Evolutionary conservation across 2,888 invertebrate genomes (phyloP).

Genomic region (Chironomus riparius): DNA sequence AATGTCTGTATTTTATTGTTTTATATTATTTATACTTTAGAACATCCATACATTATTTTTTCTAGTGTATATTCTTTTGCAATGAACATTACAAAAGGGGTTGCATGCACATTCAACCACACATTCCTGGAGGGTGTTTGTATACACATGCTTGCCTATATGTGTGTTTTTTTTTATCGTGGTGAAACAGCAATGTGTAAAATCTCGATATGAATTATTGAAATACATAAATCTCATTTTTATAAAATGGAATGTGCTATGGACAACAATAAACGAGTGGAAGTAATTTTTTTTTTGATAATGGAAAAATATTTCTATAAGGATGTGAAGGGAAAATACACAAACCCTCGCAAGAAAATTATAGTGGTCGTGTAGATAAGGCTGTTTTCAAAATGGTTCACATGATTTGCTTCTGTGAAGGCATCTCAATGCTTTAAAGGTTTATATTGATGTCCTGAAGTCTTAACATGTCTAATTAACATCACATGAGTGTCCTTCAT

Average conservation of each 20-base stretch:
- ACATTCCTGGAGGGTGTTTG: slow-evolving; percentile 15
- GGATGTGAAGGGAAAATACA: background rate
- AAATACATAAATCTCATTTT: background rate
- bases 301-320: background rate
- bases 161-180: background rate
- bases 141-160: background rate
- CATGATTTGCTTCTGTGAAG: no score
- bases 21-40: slow-evolving; percentile 8
- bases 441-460: no score
- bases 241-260: background rate
- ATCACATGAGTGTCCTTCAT: no score
- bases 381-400: no score
- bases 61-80: background rate
- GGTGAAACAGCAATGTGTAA: slow-evolving; percentile 4
- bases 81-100: background rate
- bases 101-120: background rate
- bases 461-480: no score
- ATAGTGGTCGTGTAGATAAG: no score
- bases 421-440: no score
- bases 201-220: slow-evolving; percentile 8
- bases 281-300: background rate
- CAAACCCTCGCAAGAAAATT: no score
- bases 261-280: slow-evolving; percentile 7
- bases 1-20: slow-evolving; percentile 25
- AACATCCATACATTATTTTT: background rate